Evolutionary conservation across 1,140 invertebrate species (phyloP).

Genomic region (Mizuhopecten yessoensis): DNA sequence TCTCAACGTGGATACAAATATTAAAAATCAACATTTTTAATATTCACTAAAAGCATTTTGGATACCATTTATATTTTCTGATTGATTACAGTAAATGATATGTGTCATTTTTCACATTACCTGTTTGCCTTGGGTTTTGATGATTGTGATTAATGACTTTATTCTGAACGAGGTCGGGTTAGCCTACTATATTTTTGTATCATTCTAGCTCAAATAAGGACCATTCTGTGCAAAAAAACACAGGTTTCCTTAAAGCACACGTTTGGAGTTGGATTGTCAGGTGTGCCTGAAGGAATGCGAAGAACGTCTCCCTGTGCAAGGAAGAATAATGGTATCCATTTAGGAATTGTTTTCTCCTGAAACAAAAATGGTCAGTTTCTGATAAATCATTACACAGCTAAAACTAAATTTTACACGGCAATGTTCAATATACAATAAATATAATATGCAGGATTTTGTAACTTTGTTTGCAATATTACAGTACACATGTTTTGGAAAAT

Average conservation of each 20-base stretch:
- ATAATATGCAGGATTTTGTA: too few species aligned
- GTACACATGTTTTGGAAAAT: too few species aligned
- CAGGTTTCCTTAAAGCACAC: background rate
- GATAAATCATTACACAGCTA: too few species aligned
- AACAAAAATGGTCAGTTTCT: background rate
- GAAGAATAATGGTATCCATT: too few species aligned
- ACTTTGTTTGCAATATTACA: too few species aligned
- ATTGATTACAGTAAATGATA: conserved; percentile 4
- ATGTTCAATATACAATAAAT: too few species aligned
- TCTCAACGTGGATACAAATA: too few species aligned
- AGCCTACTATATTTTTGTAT: background rate
- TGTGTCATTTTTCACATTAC: background rate
- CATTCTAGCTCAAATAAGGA: background rate
- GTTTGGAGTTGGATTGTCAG: background rate
- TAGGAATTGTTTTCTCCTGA: background rate
- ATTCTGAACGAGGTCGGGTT: background rate
- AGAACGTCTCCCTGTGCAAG: too few species aligned
- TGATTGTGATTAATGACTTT: background rate
- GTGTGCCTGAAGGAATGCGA: background rate
- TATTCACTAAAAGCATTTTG: background rate
- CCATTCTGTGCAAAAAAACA: background rate
- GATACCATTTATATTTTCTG: background rate
- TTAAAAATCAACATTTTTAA: background rate
- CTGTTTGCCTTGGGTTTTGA: background rate
- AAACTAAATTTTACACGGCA: too few species aligned